Base-by-base conservation (phyloP, 1,140 invertebrate species). In the Harlomillsia oculata region DNA sequence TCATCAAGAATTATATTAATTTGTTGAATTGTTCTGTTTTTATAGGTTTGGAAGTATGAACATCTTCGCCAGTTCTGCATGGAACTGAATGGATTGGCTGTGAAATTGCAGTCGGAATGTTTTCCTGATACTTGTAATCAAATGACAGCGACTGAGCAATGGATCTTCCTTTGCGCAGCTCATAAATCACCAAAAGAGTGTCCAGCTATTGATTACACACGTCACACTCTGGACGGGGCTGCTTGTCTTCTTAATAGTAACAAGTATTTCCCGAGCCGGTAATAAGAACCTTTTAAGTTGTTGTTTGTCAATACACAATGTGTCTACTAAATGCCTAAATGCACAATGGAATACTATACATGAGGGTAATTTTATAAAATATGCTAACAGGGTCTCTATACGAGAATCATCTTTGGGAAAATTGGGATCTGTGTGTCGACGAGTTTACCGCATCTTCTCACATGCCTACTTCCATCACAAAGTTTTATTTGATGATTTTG, bases 111-210 rank as follows among this genome's bases (percentile, higher is more conserved):
- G 76, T 82, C 81, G 65, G 94, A 99, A 73, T 99, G 97, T 74
- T 87, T 91, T 68, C 93, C 96, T 20, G 87, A 93, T 62, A 92
- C 84, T 3, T 99, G 97, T 71, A 93, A 86, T 39, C 95, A 99
- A 75, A 99, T 99, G 97, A 99, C 96, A 39, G 97, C 97, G 4
- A 99, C 96, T 16, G 95, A 99, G 75, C 96, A 99, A 69, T 99
- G 96, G 96, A 99, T 99, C 71, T 99, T 99, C 74, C 76, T 99
- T 30, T 99, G 97, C 80, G 97, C 97, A 56, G 95, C 96, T 43
- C 97, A 99, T 71, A 99, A 99, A 80, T 97, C 95, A 59, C 97
- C 97, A 21, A 99, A 99, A 75, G 96, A 99, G 81, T 99, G 97
- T 75, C 91, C 96, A 52, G 97, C 97, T 18, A 99, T 99, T 71